These are phyloP conservation scores for Esox niger DNA, from an alignment of 2,113 vertebrate genomes.

Conservation along the genomic window DNA sequence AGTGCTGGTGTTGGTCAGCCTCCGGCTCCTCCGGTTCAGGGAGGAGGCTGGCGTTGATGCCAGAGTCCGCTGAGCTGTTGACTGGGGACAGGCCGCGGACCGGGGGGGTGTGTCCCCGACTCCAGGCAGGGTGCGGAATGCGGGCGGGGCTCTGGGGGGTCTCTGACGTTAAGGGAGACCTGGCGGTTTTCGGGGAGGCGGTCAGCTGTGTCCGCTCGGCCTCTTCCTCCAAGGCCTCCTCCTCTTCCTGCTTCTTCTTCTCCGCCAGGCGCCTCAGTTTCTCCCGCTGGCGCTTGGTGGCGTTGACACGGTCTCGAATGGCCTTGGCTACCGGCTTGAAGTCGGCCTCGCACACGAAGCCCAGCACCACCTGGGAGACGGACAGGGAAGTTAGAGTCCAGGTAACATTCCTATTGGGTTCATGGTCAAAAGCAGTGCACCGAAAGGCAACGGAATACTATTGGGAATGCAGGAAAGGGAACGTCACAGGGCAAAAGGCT, in stretches of 20 bases:
- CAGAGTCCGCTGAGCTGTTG: slow-evolving; percentile 61
- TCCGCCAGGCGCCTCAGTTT: slow-evolving; percentile 76
- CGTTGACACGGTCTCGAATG: slow-evolving; percentile 84
- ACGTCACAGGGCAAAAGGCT: too few relatives aligned
- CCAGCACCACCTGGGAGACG: slow-evolving; percentile 83
- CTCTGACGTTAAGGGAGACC: slow-evolving; percentile 6
- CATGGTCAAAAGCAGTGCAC: too few relatives aligned
- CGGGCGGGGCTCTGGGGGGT: background rate
- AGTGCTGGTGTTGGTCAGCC: slow-evolving; percentile 89
- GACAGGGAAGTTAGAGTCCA: background rate
- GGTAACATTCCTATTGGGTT: too few relatives aligned
- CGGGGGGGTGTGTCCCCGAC: slow-evolving; percentile 10
- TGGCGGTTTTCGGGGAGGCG: slow-evolving; percentile 9
- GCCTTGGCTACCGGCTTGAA: slow-evolving; percentile 95
- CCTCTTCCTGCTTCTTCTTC: slow-evolving; percentile 58
- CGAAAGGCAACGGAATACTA: too few relatives aligned
- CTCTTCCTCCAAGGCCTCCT: slow-evolving; percentile 64
- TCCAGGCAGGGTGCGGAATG: slow-evolving; percentile 11
- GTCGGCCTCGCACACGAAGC: slow-evolving; percentile 90
- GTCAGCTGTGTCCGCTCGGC: slow-evolving; percentile 12
- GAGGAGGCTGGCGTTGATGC: slow-evolving; percentile 59
- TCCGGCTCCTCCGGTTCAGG: slow-evolving; percentile 88
- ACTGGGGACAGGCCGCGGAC: slow-evolving; percentile 47
- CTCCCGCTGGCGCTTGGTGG: slow-evolving; percentile 90
- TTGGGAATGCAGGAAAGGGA: too few relatives aligned